These are phyloP conservation scores for Augochlora pura DNA, from an alignment of 1,140 invertebrate genomes.

Conservation along the genomic window DNA sequence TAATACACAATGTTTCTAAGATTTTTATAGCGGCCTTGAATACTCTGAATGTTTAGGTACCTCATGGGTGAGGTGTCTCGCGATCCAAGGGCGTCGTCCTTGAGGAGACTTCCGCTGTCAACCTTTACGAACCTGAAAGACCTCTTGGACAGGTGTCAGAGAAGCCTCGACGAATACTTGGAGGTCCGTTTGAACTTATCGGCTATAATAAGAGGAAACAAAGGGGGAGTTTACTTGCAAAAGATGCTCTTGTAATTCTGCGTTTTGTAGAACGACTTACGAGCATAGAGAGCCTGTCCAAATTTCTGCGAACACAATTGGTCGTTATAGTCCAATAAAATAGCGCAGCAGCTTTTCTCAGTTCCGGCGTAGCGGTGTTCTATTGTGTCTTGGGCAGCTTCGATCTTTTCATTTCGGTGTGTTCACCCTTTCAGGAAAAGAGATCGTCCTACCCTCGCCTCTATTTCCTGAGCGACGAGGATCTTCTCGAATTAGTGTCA, in stretches of 20 bases:
- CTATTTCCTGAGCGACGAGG: slow-evolving; percentile 98
- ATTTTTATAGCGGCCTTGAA: no score
- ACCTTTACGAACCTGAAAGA: slow-evolving; percentile 91
- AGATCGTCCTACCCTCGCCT: slow-evolving; percentile 95
- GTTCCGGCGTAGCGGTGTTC: no score
- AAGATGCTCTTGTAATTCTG: no score
- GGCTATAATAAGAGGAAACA: not conserved
- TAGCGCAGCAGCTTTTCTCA: no score
- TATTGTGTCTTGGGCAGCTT: no score
- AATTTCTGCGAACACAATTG: no score
- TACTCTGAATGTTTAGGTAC: slow-evolving; percentile 71
- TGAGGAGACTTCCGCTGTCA: slow-evolving; percentile 88
- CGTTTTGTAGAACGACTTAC: no score
- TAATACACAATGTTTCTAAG: no score
- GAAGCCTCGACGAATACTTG: slow-evolving; percentile 96
- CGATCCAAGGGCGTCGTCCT: slow-evolving; percentile 90
- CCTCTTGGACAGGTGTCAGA: slow-evolving; percentile 94
- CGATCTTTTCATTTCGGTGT: not conserved
- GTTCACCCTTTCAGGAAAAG: slow-evolving; percentile 87
- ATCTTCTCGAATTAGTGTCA: slow-evolving; percentile 93
- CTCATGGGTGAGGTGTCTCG: slow-evolving; percentile 88
- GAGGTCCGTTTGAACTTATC: slow-evolving; percentile 83
- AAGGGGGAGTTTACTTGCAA: no score
- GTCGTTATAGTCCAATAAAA: no score
- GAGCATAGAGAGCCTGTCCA: no score